These are phyloP conservation scores for Rhaphigaster nebulosa DNA, from an alignment of 2,888 invertebrate genomes.

Conservation along the genomic window DNA sequence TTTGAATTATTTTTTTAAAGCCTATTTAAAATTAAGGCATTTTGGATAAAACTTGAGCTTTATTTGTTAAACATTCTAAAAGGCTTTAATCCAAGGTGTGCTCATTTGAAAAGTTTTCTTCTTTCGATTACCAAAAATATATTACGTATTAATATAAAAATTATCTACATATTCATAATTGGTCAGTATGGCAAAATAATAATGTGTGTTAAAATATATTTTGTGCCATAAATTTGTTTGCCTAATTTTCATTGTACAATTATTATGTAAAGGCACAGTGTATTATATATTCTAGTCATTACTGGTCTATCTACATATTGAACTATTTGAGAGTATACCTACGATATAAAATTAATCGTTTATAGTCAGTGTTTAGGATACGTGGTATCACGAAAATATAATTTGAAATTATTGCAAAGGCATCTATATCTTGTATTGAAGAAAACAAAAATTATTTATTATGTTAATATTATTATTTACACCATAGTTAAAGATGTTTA, in stretches of 20 bases:
- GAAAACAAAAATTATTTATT: background rate
- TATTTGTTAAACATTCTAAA: no score
- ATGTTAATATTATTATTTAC: background rate
- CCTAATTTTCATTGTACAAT: background rate
- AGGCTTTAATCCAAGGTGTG: no score
- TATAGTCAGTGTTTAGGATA: background rate
- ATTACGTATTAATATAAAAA: background rate
- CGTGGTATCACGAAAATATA: background rate
- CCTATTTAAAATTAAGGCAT: no score
- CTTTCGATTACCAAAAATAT: background rate
- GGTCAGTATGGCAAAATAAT: slow-evolving; percentile 17
- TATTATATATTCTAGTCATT: slow-evolving; percentile 41
- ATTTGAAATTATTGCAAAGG: background rate
- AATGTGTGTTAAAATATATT: slow-evolving; percentile 12
- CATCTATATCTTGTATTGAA: background rate
- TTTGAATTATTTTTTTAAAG: no score
- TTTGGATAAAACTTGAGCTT: no score
- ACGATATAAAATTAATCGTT: background rate
- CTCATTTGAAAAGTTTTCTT: background rate
- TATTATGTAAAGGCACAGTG: background rate
- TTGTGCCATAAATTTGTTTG: slow-evolving; percentile 8
- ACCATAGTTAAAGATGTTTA: background rate
- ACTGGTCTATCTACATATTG: slow-evolving; percentile 7
- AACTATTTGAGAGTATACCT: background rate
- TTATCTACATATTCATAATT: background rate